These are phyloP conservation scores for Catocala fraxini DNA, from an alignment of 2,888 invertebrate species.

Conservation along the genomic window DNA sequence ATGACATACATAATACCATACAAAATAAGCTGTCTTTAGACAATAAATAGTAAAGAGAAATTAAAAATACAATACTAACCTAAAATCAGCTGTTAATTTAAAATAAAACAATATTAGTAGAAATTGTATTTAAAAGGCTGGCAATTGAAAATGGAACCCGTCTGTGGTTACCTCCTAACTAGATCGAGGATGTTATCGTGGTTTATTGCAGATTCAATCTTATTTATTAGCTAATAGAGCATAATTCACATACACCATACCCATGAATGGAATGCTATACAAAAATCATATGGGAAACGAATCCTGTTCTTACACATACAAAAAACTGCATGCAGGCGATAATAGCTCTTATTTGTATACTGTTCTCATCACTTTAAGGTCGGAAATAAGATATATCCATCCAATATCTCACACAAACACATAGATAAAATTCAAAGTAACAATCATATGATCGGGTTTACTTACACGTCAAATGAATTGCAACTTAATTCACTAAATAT, in stretches of 20 bases:
- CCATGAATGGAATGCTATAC: constrained; percentile 76
- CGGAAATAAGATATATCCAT: constrained; percentile 44
- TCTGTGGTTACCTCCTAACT: constrained; percentile 67
- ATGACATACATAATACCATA: no score
- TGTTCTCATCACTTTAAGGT: constrained; percentile 25
- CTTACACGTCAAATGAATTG: constrained; percentile 31
- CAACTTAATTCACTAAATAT: fast-evolving
- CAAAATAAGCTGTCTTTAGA: no score
- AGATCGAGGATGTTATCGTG: constrained; percentile 59
- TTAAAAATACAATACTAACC: no score
- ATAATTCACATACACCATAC: constrained; percentile 37
- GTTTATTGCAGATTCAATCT: constrained; percentile 47
- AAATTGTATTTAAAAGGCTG: constrained; percentile 47
- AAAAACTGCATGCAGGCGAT: constrained; percentile 23
- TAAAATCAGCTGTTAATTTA: constrained; percentile 35
- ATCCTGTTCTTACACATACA: constrained; percentile 72
- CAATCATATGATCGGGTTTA: constrained; percentile 71
- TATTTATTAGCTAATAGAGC: constrained; percentile 20
- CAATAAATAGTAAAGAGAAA: no score
- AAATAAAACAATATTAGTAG: constrained; percentile 26
- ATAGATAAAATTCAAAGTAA: constrained; percentile 67
- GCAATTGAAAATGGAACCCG: constrained; percentile 61
- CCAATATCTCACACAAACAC: constrained; percentile 67
- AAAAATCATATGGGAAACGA: constrained; percentile 83
- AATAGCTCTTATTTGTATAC: background rate